These are phyloP conservation scores for Astropecten irregularis DNA, from an alignment of 53 echinoderm and acorn worm genomes.

Conservation along the genomic window DNA sequence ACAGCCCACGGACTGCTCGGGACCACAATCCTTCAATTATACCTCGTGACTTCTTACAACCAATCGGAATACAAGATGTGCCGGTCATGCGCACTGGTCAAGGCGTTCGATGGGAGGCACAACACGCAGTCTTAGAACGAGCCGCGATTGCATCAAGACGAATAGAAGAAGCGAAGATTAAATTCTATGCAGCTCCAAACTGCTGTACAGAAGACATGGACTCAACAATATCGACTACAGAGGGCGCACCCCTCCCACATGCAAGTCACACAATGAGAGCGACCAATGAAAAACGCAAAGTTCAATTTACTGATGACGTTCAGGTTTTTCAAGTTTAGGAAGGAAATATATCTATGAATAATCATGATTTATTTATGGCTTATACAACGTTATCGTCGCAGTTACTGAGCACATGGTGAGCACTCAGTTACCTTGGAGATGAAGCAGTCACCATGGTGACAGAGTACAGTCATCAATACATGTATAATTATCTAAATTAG, in stretches of 20 bases:
- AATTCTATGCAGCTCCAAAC: slow-evolving; percentile 1
- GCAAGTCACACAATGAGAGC: neutral
- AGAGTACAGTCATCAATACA: too few relatives aligned
- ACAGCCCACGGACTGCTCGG: too few relatives aligned
- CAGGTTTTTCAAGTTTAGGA: neutral
- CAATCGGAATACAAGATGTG: neutral
- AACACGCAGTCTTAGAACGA: neutral
- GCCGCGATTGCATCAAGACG: neutral
- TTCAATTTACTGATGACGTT: neutral
- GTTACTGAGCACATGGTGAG: too few relatives aligned
- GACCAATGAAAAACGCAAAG: neutral
- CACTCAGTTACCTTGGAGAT: too few relatives aligned
- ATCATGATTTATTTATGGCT: too few relatives aligned
- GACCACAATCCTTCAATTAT: slow-evolving; percentile 15
- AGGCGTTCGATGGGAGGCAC: slow-evolving; percentile 3
- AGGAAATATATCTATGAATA: too few relatives aligned
- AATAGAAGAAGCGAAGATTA: neutral
- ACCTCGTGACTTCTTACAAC: slow-evolving; percentile 27
- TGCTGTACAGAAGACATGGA: neutral
- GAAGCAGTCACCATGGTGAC: too few relatives aligned
- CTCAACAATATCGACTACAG: neutral
- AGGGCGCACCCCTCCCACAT: neutral
- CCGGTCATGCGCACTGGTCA: neutral
- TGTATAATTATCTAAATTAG: too few relatives aligned
- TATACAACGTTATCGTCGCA: too few relatives aligned